Evolutionary conservation across 2,113 vertebrate species (phyloP).

Genomic region (Festucalex cinctus): DNA sequence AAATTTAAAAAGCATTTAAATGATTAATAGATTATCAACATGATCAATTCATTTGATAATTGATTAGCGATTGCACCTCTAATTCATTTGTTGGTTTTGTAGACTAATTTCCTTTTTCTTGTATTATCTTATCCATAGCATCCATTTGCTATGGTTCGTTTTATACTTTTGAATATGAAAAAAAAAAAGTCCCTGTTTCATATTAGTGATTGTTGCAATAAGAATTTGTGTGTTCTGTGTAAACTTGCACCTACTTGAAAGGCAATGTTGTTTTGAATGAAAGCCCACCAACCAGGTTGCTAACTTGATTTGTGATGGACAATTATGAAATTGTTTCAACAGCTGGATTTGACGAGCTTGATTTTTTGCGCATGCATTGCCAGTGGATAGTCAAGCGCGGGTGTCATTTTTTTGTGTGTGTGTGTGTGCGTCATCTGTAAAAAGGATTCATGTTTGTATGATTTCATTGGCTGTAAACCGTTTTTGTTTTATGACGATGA

Average conservation of each 20-base stretch:
- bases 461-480: neutral
- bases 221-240: conserved; percentile 16
- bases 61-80: too few species aligned
- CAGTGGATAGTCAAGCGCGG: neutral
- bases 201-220: conserved; percentile 34
- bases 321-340: neutral
- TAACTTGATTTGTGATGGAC: neutral
- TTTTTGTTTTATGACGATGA: neutral
- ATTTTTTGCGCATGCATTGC: conserved; percentile 1
- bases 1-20: too few species aligned
- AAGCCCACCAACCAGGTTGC: conserved; percentile 11
- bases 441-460: neutral
- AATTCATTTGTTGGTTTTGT: neutral
- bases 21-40: too few species aligned
- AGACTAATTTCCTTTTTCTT: conserved; percentile 1
- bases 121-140: conserved; percentile 30
- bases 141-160: conserved; percentile 23
- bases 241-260: conserved; percentile 4
- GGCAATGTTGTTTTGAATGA: conserved; percentile 15
- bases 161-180: conserved; percentile 23
- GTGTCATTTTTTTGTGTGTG: conserved; percentile 2
- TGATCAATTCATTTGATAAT: too few species aligned
- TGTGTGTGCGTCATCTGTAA: neutral
- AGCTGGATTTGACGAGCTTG: conserved; percentile 10
- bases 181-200: conserved; percentile 16